Evolutionary conservation across 2,888 invertebrate species (phyloP).

Genomic region (Campopleginae sp.): DNA sequence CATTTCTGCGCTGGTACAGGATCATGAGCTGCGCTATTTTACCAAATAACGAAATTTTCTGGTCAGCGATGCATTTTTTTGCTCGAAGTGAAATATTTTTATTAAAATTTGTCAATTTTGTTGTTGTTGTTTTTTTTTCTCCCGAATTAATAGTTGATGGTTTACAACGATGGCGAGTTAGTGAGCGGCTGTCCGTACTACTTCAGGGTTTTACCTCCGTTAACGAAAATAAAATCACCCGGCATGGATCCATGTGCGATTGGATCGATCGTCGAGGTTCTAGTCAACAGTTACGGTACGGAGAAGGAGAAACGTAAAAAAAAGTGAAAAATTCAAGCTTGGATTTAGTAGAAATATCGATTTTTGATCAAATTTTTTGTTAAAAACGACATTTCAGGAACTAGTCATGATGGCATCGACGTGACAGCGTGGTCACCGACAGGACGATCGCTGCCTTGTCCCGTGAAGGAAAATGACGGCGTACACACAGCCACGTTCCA

Average conservation of each 20-base stretch:
- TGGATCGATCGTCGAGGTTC: constrained; percentile 97
- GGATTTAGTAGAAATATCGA: not conserved
- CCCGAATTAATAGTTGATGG: constrained; percentile 84
- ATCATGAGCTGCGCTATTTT: not conserved
- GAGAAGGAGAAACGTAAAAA: not conserved
- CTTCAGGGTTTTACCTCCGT: constrained; percentile 94
- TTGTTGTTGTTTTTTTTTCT: not conserved
- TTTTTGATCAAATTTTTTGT: not conserved
- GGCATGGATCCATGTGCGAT: constrained; percentile 98
- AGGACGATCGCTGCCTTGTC: constrained; percentile 92
- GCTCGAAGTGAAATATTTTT: not conserved
- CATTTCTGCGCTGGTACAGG: not conserved
- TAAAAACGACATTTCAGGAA: constrained; percentile 73
- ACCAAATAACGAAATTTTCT: not conserved
- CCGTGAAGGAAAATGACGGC: constrained; percentile 93
- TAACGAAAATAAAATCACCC: constrained; percentile 94
- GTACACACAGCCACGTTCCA: constrained; percentile 98
- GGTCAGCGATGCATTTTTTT: not conserved
- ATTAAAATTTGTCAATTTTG: no score
- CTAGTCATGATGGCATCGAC: constrained; percentile 89
- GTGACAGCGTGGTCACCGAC: constrained; percentile 97
- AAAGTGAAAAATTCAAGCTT: not conserved
- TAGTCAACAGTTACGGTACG: constrained; percentile 93
- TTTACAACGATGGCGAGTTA: constrained; percentile 86
- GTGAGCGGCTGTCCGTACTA: constrained; percentile 89